A percentile compares a stretch with the other conserved stretches of the same genome.
These are phyloP conservation scores for Agrotis puta DNA, from an alignment of 2,888 invertebrate species.

Conservation along the genomic window DNA sequence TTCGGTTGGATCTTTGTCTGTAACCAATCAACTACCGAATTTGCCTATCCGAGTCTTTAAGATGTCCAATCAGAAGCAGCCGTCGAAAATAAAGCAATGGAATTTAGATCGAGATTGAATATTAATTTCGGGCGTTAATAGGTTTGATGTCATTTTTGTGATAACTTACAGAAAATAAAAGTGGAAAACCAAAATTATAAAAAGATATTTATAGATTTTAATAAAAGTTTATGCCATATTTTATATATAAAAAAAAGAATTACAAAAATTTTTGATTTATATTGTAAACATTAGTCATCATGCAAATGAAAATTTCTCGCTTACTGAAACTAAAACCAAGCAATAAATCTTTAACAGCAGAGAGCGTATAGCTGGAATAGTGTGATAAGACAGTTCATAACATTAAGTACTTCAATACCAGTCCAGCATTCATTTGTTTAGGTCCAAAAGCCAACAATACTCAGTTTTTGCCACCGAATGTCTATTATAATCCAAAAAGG, in stretches of 20 bases:
- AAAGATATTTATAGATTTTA: neutral
- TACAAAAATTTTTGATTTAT: neutral
- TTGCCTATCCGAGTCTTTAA: too few species aligned
- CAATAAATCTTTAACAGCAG: constrained; percentile 25
- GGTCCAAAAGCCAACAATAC: constrained; percentile 51
- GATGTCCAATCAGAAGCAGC: too few species aligned
- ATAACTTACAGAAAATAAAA: neutral
- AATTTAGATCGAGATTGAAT: too few species aligned
- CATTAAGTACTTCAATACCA: constrained; percentile 43
- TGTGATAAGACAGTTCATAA: constrained; percentile 60
- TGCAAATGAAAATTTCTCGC: neutral
- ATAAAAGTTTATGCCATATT: neutral
- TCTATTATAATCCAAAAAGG: constrained; percentile 56
- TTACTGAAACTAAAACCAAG: constrained; percentile 3
- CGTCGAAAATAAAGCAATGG: too few species aligned
- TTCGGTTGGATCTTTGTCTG: too few species aligned
- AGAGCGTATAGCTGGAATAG: constrained; percentile 49
- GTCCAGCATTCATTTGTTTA: constrained; percentile 59
- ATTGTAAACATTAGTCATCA: neutral
- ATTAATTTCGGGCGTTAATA: neutral
- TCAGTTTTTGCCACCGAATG: constrained; percentile 57
- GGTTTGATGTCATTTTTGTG: neutral
- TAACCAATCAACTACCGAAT: too few species aligned
- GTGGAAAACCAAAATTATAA: neutral
- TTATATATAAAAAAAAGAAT: neutral